Percentiles rank a stretch among this genome's conserved stretches.
These are phyloP conservation scores for Irena cyanogastra DNA, from an alignment of 2,113 vertebrate genomes.

Conservation along the genomic window DNA sequence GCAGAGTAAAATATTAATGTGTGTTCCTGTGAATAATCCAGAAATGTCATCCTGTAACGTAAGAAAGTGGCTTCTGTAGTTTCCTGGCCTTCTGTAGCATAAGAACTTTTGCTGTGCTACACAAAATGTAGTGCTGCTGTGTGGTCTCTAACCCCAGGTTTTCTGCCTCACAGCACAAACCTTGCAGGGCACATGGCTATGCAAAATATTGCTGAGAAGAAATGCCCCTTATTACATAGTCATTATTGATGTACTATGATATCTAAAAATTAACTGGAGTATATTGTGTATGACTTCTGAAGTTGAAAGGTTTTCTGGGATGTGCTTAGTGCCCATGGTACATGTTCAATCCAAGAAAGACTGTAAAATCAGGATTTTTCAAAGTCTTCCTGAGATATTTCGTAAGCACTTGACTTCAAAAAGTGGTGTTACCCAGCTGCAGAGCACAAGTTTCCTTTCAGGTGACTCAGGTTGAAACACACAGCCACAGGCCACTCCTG, in stretches of 20 bases:
- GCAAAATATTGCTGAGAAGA: not conserved
- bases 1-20: conserved; percentile 24
- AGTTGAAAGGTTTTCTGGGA: not conserved
- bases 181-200: not conserved
- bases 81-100: not conserved
- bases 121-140: not conserved
- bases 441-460: not conserved
- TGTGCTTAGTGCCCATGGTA: not conserved
- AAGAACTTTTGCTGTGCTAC: not conserved
- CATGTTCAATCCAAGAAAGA: not conserved
- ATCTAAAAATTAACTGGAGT: not conserved
- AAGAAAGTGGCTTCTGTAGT: not conserved
- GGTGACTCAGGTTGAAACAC: not conserved
- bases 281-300: not conserved
- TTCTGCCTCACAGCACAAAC: not conserved
- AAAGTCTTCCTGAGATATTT: not conserved
- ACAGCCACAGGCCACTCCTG: not conserved
- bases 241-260: not conserved
- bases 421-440: not conserved
- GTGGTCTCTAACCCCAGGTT: not conserved
- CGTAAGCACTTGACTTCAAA: not conserved
- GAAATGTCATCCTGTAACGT: not conserved
- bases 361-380: not conserved
- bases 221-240: not conserved
- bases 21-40: conserved; percentile 12